phyloP scores from a whole-genome alignment of 2,113 vertebrate genomes.

The Reinhardtius hippoglossoides region DNA sequence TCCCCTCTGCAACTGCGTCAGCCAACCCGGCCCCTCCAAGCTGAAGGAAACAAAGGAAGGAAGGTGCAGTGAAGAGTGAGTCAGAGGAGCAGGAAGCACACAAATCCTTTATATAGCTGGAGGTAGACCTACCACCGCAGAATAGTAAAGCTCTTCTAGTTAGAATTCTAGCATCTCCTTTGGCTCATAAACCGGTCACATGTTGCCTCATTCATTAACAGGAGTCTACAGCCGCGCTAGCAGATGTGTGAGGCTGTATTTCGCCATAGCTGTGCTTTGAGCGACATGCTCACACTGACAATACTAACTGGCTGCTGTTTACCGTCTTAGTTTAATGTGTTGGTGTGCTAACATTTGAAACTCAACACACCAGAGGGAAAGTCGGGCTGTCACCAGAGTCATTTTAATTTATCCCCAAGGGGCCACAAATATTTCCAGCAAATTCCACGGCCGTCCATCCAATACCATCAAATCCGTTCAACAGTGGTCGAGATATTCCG shows the following conservation, averaged over 20 bases:
- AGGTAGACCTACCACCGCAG: constrained; percentile 11
- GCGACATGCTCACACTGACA: not conserved
- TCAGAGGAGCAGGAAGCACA: constrained; percentile 35
- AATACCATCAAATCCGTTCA: not conserved
- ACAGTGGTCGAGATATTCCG: not conserved
- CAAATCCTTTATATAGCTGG: constrained; percentile 33
- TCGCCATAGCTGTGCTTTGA: not conserved
- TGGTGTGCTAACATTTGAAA: not conserved
- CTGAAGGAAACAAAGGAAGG: constrained; percentile 24
- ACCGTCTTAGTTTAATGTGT: not conserved
- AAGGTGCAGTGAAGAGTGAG: constrained; percentile 12
- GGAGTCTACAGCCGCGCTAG: constrained; percentile 6
- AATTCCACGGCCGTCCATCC: not conserved
- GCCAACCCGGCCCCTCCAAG: not conserved
- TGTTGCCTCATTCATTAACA: constrained; percentile 29
- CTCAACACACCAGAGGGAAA: not conserved
- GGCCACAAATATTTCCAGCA: not conserved
- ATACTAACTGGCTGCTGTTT: not conserved
- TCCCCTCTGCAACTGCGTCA: constrained; percentile 4
- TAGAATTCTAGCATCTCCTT: constrained; percentile 13
- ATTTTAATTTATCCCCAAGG: not conserved
- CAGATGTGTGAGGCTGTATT: not conserved
- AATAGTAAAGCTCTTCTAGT: constrained; percentile 19
- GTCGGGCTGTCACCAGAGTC: not conserved
- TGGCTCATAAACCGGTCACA: constrained; percentile 26